A percentile compares a stretch with the other conserved stretches of the same genome.
Conservation (phyloP, 1,140 invertebrate species). For the Archegozetes longisetosus region DNA sequence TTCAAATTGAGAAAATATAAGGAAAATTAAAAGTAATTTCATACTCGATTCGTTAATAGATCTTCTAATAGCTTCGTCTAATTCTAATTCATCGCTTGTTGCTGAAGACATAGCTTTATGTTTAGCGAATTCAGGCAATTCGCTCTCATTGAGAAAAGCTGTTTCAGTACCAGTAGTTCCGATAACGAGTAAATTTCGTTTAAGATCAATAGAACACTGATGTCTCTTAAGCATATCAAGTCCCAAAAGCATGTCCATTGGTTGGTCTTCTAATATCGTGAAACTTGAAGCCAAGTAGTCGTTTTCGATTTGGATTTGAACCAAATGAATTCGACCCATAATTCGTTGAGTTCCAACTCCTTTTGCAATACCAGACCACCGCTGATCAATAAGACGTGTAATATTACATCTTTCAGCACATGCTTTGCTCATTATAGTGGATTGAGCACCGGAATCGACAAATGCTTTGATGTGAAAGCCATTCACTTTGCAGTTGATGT, state of each 20-base stretch:
- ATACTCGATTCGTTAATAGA: constrained; percentile 1
- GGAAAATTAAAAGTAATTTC: constrained; percentile 33
- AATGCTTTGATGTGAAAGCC: constrained; percentile 91
- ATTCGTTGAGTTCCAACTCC: constrained; percentile 94
- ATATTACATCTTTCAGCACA: constrained; percentile 87
- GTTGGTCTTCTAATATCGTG: constrained; percentile 90
- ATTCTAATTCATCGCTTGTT: constrained; percentile 14
- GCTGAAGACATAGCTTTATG: constrained; percentile 20
- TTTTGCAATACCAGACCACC: constrained; percentile 83
- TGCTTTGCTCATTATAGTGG: constrained; percentile 80
- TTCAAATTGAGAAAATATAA: too few species aligned
- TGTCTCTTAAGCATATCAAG: constrained; percentile 94
- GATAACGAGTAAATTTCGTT: constrained; percentile 70
- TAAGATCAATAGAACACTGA: constrained; percentile 88
- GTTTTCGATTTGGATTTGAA: constrained; percentile 80
- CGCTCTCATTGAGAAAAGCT: constrained; percentile 67
- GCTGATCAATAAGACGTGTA: constrained; percentile 78
- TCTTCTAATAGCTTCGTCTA: constrained; percentile 21
- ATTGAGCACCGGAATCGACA: constrained; percentile 87
- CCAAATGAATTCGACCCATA: constrained; percentile 33
- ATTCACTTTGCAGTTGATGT: constrained; percentile 90
- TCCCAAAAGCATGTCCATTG: constrained; percentile 95
- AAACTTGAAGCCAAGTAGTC: constrained; percentile 90
- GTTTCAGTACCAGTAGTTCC: constrained; percentile 92
- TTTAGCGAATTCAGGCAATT: constrained; percentile 51